These are phyloP conservation scores for Chelidonichthys spinosus DNA, from an alignment of 2,797 vertebrate genomes.

Conservation along the genomic window DNA sequence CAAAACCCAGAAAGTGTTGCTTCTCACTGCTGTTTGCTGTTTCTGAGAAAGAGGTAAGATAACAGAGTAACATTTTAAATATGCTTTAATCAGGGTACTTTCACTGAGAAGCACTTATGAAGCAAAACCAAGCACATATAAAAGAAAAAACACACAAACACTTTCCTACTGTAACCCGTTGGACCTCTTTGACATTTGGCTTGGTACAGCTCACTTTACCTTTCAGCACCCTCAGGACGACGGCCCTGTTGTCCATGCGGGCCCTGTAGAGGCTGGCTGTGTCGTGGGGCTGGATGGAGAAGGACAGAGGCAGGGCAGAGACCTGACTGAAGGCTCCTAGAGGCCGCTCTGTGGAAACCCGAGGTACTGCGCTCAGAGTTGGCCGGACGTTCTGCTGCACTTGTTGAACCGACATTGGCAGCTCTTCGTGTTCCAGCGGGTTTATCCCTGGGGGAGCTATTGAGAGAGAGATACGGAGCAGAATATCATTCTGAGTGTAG, in stretches of 20 bases:
- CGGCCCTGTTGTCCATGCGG: slow-evolving; percentile 70
- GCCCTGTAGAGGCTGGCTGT: slow-evolving; percentile 68
- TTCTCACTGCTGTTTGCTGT: slow-evolving; percentile 73
- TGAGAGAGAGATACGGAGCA: not conserved
- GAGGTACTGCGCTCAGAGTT: slow-evolving; percentile 33
- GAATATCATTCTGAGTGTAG: not conserved
- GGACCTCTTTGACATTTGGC: not conserved
- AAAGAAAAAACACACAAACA: not conserved
- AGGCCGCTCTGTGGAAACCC: slow-evolving; percentile 54
- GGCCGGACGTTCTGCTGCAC: slow-evolving; percentile 23
- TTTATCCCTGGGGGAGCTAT: slow-evolving; percentile 81
- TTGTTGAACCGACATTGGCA: slow-evolving; percentile 72
- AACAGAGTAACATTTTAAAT: not conserved
- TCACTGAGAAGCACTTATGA: not conserved
- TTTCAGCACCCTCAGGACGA: slow-evolving; percentile 78
- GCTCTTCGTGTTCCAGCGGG: slow-evolving; percentile 80
- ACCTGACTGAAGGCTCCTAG: slow-evolving; percentile 66
- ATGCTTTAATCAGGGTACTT: not conserved
- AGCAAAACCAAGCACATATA: not conserved
- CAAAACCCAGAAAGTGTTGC: slow-evolving; percentile 87
- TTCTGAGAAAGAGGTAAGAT: slow-evolving; percentile 65
- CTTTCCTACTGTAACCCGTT: not conserved
- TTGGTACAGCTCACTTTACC: slow-evolving; percentile 50
- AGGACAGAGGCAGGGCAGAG: slow-evolving; percentile 57
- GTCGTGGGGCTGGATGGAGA: slow-evolving; percentile 50